phyloP scores from a whole-genome alignment of 2,113 vertebrate genomes.

The Phaethornis superciliosus region DNA sequence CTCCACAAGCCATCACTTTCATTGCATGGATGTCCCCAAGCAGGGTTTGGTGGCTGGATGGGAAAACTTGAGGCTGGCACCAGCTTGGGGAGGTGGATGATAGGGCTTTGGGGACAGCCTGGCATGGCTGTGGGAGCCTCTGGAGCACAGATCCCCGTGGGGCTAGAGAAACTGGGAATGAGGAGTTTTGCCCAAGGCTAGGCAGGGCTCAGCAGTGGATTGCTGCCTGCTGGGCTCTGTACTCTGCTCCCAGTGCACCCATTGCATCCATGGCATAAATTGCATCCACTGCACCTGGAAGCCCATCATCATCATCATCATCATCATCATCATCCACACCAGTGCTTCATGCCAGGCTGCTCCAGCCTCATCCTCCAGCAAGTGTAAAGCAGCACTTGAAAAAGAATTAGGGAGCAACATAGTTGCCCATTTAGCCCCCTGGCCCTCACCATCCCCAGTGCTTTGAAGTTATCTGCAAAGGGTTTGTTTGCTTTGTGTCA shows the following conservation, averaged over 20 bases:
- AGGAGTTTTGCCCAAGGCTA: background rate
- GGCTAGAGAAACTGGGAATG: accelerated
- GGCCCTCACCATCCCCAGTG: background rate
- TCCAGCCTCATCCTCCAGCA: background rate
- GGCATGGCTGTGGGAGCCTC: accelerated
- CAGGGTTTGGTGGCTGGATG: background rate
- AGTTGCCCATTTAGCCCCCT: constrained; percentile 20
- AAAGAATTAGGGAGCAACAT: background rate
- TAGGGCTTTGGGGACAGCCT: background rate
- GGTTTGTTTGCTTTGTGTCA: constrained; percentile 64
- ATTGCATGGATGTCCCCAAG: accelerated
- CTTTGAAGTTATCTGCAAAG: constrained; percentile 43
- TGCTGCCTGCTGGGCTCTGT: background rate
- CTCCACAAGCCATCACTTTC: background rate
- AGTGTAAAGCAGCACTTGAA: background rate
- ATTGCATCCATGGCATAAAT: no score
- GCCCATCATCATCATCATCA: background rate
- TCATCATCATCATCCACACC: background rate
- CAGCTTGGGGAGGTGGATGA: accelerated
- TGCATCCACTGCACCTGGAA: no score
- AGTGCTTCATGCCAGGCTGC: background rate
- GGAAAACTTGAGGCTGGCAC: background rate
- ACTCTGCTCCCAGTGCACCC: no score
- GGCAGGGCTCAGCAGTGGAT: background rate
- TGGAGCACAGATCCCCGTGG: accelerated